Conservation (phyloP, 2,113 vertebrate species). For the Phylloscopus trochiloides region DNA sequence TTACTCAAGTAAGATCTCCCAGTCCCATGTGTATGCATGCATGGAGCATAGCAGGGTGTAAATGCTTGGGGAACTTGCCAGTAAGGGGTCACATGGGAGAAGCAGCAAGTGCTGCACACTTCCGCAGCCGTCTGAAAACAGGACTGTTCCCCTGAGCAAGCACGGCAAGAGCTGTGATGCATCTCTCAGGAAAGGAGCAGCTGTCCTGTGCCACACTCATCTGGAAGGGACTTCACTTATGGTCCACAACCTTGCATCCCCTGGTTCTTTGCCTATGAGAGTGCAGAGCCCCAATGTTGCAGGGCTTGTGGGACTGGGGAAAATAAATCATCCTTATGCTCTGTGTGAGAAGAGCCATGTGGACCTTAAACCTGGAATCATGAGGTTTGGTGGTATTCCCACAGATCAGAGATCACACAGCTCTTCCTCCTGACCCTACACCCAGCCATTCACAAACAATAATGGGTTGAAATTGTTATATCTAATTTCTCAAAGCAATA, state of each 20-base stretch:
- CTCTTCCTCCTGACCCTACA: background rate
- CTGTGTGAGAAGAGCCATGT: background rate
- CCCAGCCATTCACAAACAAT: background rate
- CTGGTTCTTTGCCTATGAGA: fast-evolving
- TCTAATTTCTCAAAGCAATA: background rate
- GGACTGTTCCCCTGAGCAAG: background rate
- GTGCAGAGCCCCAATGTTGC: background rate
- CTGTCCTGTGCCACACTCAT: background rate
- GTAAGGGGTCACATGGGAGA: background rate
- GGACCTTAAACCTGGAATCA: background rate
- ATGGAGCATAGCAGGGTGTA: background rate
- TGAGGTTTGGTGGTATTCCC: background rate
- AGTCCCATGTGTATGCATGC: background rate
- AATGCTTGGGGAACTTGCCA: background rate
- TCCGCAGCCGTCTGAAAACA: background rate
- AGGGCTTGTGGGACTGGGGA: background rate
- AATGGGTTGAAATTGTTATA: background rate
- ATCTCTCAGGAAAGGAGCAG: background rate
- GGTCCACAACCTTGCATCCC: background rate
- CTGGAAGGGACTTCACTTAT: background rate
- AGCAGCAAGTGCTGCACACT: background rate
- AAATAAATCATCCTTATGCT: background rate
- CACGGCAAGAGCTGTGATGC: fast-evolving
- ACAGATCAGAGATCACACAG: background rate
- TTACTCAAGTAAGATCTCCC: background rate